Percentiles rank a stretch among this genome's conserved stretches.
These are phyloP conservation scores for Drosophila yakuba DNA, from an alignment of 1,140 invertebrate species.

Conservation along the genomic window DNA sequence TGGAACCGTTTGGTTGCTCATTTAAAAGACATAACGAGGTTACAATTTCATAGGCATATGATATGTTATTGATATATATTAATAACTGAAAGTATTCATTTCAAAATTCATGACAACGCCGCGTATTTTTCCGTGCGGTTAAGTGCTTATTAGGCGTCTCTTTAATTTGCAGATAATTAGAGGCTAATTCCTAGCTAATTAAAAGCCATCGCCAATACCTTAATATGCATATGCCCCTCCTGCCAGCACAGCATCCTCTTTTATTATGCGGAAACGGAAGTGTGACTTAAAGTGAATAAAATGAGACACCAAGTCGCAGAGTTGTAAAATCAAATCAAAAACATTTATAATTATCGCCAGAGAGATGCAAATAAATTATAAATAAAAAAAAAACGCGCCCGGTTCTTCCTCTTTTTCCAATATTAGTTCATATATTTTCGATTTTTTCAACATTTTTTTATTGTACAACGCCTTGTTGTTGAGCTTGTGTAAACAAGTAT, in stretches of 20 bases:
- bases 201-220: constrained; percentile 8
- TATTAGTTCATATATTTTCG: constrained; percentile 32
- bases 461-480: constrained; percentile 26
- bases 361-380: constrained; percentile 32
- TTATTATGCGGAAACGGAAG: constrained; percentile 54
- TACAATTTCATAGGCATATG: no score
- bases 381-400: neutral
- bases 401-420: constrained; percentile 14
- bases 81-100: no score
- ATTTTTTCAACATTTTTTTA: neutral
- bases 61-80: no score
- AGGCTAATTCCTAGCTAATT: constrained; percentile 45
- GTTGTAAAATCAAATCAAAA: constrained; percentile 33
- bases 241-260: constrained; percentile 25
- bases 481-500: constrained; percentile 68
- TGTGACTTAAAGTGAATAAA: neutral
- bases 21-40: no score
- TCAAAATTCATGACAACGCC: no score
- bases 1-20: no score
- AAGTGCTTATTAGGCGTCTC: constrained; percentile 5
- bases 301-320: constrained; percentile 12
- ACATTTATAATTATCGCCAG: constrained; percentile 45
- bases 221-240: neutral
- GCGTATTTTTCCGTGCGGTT: constrained; percentile 9
- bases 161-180: constrained; percentile 43